Evolutionary conservation across 1,140 invertebrate genomes (phyloP).

Genomic region (Papilio aristodemus): DNA sequence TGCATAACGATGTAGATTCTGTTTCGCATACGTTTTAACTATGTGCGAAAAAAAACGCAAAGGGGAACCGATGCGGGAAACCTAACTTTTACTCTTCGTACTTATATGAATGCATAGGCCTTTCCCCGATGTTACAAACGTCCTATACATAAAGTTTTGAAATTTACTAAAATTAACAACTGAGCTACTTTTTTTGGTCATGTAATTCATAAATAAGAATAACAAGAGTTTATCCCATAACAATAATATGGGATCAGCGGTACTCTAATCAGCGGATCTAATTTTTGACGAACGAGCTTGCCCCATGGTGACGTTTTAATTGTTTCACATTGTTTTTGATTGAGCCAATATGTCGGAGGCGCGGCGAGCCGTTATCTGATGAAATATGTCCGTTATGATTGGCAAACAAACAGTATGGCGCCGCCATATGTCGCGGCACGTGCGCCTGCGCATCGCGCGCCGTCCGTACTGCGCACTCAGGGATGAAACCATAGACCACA

Average conservation of each 20-base stretch:
- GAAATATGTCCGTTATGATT: conserved; percentile 81
- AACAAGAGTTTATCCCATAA: background rate
- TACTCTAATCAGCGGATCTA: conserved; percentile 43
- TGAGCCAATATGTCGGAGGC: conserved; percentile 66
- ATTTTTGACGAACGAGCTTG: conserved; percentile 46
- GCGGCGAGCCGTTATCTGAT: conserved; percentile 76
- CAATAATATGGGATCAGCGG: conserved; percentile 2
- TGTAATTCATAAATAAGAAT: background rate
- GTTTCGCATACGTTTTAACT: too few relatives aligned
- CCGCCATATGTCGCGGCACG: conserved; percentile 78
- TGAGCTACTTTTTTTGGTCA: background rate
- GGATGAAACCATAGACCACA: conserved; percentile 66
- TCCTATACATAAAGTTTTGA: too few relatives aligned
- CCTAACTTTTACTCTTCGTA: too few relatives aligned
- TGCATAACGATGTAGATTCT: too few relatives aligned
- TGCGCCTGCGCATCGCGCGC: conserved; percentile 69
- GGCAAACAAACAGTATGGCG: conserved; percentile 80
- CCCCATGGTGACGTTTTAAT: conserved; percentile 63
- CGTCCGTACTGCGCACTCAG: conserved; percentile 64
- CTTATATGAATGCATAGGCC: too few relatives aligned
- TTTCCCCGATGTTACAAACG: too few relatives aligned
- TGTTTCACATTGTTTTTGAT: conserved; percentile 76
- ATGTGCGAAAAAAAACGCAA: too few relatives aligned
- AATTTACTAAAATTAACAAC: too few relatives aligned
- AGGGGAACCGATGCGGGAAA: too few relatives aligned